phyloP scores from a whole-genome alignment of 2,113 vertebrate species.

The Gymnocephalus cernua region DNA sequence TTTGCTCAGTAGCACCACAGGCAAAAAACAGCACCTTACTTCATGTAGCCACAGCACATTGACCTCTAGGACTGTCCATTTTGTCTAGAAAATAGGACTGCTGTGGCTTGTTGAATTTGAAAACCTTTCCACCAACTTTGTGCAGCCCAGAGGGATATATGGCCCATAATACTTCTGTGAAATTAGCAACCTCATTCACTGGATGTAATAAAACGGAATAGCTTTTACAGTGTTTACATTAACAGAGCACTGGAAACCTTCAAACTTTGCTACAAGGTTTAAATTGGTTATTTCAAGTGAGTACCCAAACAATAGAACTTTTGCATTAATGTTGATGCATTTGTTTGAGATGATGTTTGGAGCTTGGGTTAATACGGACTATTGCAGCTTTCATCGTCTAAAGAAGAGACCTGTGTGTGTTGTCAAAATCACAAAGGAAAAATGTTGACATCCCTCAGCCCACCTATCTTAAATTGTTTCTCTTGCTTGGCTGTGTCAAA shows the following conservation, averaged over 20 bases:
- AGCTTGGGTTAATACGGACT: not conserved
- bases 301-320: not conserved
- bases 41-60: not conserved
- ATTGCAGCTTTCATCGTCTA: constrained; percentile 1
- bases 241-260: constrained; percentile 13
- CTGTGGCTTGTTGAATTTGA: constrained; percentile 31
- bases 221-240: constrained; percentile 17
- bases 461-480: constrained; percentile 23
- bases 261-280: not conserved
- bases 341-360: constrained; percentile 13
- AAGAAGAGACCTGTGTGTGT: not conserved
- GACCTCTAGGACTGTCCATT: not conserved
- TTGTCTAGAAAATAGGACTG: constrained; percentile 2
- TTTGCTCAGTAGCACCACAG: constrained; percentile 4
- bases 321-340: not conserved
- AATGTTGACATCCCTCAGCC: constrained; percentile 30
- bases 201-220: constrained; percentile 22
- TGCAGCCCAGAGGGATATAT: constrained; percentile 35
- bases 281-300: not conserved
- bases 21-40: constrained; percentile 19
- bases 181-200: constrained; percentile 35
- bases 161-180: constrained; percentile 53
- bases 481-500: constrained; percentile 37
- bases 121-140: constrained; percentile 41
- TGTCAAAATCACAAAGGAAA: constrained; percentile 23